Evolutionary conservation across 2,888 invertebrate species (phyloP).

Genomic region (Phorcus lineatus): DNA sequence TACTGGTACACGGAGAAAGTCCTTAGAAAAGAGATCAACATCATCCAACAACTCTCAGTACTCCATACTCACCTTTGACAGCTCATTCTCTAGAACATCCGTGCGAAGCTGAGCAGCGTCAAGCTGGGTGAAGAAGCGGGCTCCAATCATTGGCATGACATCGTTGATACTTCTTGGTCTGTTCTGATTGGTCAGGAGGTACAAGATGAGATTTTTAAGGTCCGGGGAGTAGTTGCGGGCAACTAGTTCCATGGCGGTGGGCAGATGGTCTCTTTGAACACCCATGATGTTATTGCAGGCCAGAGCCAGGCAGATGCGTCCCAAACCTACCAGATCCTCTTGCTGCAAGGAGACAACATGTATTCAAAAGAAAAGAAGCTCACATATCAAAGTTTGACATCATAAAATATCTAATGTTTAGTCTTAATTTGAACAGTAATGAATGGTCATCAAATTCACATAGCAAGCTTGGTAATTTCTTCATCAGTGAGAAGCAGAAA

Average conservation of each 20-base stretch:
- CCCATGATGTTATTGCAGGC: slow-evolving; percentile 95
- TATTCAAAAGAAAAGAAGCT: slow-evolving; percentile 21
- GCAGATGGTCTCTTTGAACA: slow-evolving; percentile 89
- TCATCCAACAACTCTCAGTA: too few species aligned
- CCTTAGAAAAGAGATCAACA: too few species aligned
- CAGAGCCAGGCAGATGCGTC: slow-evolving; percentile 91
- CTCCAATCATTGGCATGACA: slow-evolving; percentile 99
- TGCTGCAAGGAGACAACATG: slow-evolving; percentile 79
- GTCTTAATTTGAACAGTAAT: too few species aligned
- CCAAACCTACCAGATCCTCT: slow-evolving; percentile 93
- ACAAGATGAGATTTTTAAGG: slow-evolving; percentile 93
- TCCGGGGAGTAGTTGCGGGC: slow-evolving; percentile 93
- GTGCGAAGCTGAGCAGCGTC: slow-evolving; percentile 91
- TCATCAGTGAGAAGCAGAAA: too few species aligned
- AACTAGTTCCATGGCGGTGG: slow-evolving; percentile 91
- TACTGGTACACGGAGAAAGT: too few species aligned
- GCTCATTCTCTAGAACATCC: slow-evolving; percentile 92
- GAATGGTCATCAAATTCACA: too few species aligned
- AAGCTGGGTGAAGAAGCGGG: slow-evolving; percentile 95
- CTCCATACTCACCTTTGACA: slow-evolving; percentile 80
- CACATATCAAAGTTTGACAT: too few species aligned
- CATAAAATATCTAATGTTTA: too few species aligned
- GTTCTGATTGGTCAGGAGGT: slow-evolving; percentile 67
- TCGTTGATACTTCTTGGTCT: slow-evolving; percentile 85
- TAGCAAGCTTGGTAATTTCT: too few species aligned